Evolutionary conservation across 2,113 vertebrate genomes (phyloP).

Genomic region (Vulpes vulpes): DNA sequence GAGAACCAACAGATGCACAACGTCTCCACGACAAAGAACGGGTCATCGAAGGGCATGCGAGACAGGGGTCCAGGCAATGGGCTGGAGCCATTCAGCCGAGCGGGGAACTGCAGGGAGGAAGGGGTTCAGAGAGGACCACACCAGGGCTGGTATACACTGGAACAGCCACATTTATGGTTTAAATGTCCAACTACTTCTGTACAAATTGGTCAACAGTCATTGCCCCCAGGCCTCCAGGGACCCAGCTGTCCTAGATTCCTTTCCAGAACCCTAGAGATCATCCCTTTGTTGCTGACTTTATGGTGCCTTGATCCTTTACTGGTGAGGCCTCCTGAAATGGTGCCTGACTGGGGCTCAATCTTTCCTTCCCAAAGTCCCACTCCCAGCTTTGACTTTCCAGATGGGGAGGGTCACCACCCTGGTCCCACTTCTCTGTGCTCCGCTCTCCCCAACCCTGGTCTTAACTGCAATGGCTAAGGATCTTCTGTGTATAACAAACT

Average conservation of each 20-base stretch:
- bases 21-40: conserved; percentile 95
- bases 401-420: not conserved
- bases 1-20: conserved; percentile 97
- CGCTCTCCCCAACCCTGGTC: not conserved
- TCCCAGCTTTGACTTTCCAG: not conserved
- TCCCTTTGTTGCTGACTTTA: not conserved
- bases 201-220: not conserved
- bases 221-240: not conserved
- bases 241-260: not conserved
- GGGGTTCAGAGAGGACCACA: conserved; percentile 51
- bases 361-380: not conserved
- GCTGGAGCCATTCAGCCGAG: conserved; percentile 68
- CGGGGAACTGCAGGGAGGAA: conserved; percentile 61
- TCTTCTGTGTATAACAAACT: not conserved
- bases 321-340: not conserved
- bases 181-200: not conserved
- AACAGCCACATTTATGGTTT: not conserved
- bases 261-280: not conserved
- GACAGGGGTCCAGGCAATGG: not conserved
- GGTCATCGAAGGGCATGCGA: conserved; percentile 89
- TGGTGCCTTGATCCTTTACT: not conserved
- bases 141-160: not conserved
- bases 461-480: not conserved
- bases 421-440: not conserved
- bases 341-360: not conserved